A percentile compares a stretch with the other conserved stretches of the same genome.
Conservation (phyloP, 53 echinoderm and acorn worm genomes). For the Apostichopus leukothele region DNA sequence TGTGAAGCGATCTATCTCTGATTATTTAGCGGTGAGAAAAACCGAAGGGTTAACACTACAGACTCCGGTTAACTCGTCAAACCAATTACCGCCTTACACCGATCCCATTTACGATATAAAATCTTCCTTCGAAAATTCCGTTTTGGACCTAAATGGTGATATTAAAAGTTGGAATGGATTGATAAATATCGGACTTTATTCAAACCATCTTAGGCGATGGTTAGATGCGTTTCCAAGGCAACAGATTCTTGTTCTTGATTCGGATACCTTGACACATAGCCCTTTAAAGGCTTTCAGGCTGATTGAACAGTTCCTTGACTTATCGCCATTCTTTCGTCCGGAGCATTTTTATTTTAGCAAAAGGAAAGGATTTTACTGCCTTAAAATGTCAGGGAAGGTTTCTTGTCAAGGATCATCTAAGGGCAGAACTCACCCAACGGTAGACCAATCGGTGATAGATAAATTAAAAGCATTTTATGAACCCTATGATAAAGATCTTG, state of each 20-base stretch:
- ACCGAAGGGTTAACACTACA: constrained; percentile 12
- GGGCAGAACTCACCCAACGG: constrained; percentile 42
- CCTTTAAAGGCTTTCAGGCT: background rate
- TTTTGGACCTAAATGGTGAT: constrained; percentile 1
- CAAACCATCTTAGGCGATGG: constrained; percentile 28
- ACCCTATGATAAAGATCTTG: constrained; percentile 25
- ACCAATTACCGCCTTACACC: constrained; percentile 25
- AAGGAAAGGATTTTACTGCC: constrained; percentile 47
- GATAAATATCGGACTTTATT: constrained; percentile 43
- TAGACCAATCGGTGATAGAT: background rate
- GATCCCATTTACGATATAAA: constrained; percentile 42
- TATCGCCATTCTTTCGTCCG: constrained; percentile 24
- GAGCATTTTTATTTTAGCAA: constrained; percentile 35
- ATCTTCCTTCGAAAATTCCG: constrained; percentile 34
- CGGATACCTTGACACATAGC: background rate
- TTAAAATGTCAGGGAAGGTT: background rate
- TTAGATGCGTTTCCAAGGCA: constrained; percentile 19
- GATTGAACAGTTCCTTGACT: constrained; percentile 32
- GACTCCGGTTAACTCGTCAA: background rate
- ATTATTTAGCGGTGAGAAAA: constrained; percentile 26
- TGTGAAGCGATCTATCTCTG: constrained; percentile 45
- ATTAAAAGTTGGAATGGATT: constrained; percentile 34
- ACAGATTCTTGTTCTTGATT: constrained; percentile 39
- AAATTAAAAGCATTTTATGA: constrained; percentile 38
- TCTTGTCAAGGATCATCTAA: constrained; percentile 37